Percentiles rank a stretch among this genome's conserved stretches.
Evolutionary conservation across 1,140 invertebrate species (phyloP).

Genomic region (Condylostylus longicornis): DNA sequence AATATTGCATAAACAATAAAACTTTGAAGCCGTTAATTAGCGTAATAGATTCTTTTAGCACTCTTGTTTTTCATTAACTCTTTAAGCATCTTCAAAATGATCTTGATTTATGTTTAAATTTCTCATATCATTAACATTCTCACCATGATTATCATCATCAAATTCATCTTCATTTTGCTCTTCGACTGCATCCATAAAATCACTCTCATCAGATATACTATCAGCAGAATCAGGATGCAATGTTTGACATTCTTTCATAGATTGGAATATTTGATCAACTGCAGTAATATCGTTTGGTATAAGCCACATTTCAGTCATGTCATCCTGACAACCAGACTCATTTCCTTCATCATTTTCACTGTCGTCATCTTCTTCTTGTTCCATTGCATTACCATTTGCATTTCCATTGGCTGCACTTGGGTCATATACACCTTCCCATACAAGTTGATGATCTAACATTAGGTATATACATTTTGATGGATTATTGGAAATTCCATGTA

Average conservation of each 20-base stretch:
- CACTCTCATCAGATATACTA: conserved; percentile 16
- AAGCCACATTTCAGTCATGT: conserved; percentile 28
- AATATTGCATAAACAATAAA: too few relatives aligned
- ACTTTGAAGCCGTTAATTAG: too few relatives aligned
- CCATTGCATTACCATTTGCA: conserved; percentile 18
- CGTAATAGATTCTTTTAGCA: too few relatives aligned
- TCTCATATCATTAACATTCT: too few relatives aligned
- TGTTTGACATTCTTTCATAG: conserved; percentile 27
- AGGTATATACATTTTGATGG: conserved; percentile 29
- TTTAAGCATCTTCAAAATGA: too few relatives aligned
- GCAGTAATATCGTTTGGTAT: conserved; percentile 18
- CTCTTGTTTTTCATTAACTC: too few relatives aligned
- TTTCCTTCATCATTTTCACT: conserved; percentile 16
- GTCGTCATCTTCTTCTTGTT: conserved; percentile 13
- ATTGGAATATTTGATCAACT: conserved; percentile 25
- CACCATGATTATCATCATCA: background rate
- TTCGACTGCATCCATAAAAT: background rate
- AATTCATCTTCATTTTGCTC: background rate
- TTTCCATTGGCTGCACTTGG: conserved; percentile 13
- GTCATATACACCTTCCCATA: conserved; percentile 24
- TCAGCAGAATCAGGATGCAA: conserved; percentile 27
- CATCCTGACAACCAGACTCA: conserved; percentile 16
- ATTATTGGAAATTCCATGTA: conserved; percentile 24
- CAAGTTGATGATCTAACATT: conserved; percentile 25
- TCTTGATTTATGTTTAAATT: too few relatives aligned